Evolutionary conservation across 2,797 vertebrate species (phyloP).

Genomic region (Thaleichthys pacificus): DNA sequence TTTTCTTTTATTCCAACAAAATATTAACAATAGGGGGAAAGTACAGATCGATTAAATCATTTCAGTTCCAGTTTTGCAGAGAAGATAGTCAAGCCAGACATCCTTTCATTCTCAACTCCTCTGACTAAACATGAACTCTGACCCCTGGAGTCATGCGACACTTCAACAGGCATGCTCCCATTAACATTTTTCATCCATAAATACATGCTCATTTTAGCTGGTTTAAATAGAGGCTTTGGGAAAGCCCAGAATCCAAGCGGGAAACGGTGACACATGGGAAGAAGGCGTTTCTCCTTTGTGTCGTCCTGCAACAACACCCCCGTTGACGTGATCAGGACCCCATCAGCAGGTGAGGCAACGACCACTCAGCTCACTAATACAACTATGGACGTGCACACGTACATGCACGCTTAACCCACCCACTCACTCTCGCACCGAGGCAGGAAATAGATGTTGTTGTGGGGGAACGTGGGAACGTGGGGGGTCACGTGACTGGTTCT

Average conservation of each 20-base stretch:
- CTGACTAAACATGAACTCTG: neutral
- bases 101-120: constrained; percentile 34
- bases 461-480: neutral
- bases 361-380: constrained; percentile 18
- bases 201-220: constrained; percentile 23
- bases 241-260: neutral
- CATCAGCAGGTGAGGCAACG: constrained; percentile 45
- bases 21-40: neutral
- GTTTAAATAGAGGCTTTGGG: constrained; percentile 1
- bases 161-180: neutral
- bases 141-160: neutral
- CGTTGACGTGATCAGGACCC: constrained; percentile 13
- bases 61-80: constrained; percentile 8
- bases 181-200: constrained; percentile 18
- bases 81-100: constrained; percentile 30
- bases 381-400: constrained; percentile 2
- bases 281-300: no score
- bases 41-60: neutral
- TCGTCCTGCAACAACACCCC: no score
- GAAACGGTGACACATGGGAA: neutral
- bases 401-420: neutral
- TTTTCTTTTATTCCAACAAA: neutral
- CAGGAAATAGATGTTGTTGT: neutral
- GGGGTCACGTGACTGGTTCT: constrained; percentile 3
- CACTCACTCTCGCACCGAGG: constrained; percentile 3